phyloP scores from a whole-genome alignment of 2,888 invertebrate species.

The Cataglyphis rosenhaueri region DNA sequence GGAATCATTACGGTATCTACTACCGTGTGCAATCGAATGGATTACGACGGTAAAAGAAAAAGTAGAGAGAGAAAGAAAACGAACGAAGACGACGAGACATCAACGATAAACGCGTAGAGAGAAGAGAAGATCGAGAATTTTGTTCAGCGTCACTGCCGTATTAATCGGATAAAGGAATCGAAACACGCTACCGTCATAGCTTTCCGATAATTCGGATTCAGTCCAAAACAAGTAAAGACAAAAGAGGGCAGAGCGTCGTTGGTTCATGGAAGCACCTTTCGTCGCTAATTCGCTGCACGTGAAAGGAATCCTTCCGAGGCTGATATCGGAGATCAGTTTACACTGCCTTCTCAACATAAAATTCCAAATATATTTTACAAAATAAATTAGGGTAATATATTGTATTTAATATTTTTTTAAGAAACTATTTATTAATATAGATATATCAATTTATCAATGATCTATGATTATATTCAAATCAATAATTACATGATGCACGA shows the following conservation, averaged over 20 bases:
- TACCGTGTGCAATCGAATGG: constrained; percentile 12
- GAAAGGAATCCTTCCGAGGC: constrained; percentile 4
- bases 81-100: neutral
- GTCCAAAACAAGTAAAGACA: constrained; percentile 33
- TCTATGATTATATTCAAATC: neutral
- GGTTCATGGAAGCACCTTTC: constrained; percentile 16
- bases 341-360: neutral
- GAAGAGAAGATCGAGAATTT: neutral
- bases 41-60: constrained; percentile 1
- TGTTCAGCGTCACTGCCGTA: neutral
- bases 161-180: constrained; percentile 52
- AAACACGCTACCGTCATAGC: constrained; percentile 40
- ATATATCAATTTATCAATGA: neutral
- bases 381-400: neutral
- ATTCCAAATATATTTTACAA: neutral
- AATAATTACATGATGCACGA: constrained; percentile 26
- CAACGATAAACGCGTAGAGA: neutral
- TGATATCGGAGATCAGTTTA: constrained; percentile 10
- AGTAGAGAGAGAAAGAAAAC: neutral
- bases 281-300: constrained; percentile 38
- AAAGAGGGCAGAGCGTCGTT: neutral
- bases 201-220: constrained; percentile 45
- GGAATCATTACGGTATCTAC: constrained; percentile 8
- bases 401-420: neutral
- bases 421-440: neutral